Base-by-base conservation (phyloP, 2,888 invertebrate genomes). In the Strigamia maritima region DNA sequence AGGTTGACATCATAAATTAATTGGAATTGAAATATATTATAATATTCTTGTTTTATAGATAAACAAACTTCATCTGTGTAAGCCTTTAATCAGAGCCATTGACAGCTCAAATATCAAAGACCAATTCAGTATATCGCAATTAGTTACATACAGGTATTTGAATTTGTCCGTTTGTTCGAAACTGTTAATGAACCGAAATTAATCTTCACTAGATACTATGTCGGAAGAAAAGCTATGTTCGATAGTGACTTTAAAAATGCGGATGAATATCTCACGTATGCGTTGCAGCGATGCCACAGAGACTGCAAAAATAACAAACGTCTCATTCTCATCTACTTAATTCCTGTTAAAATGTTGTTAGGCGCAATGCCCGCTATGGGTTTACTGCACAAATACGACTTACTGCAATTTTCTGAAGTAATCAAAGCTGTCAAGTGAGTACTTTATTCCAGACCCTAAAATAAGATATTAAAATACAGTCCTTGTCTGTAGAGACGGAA, bases 151-250 rank as follows among this genome's bases (percentile, higher is more conserved):
- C 87, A 94, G 94, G 85, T 89, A 80, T 77, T 78, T 70, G 2
- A 60, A 60, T 19, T 22, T 6, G 8, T 8, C 7, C 6, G 12
- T 60, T 7, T 60, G 19, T 35, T 60, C 60, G 19, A 76, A 38
- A 38, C 35, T 38, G 8, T 38, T 76, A 14, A 26, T 16, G n/a
- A n/a, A n/a, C n/a, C n/a, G n/a, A n/a, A 24, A 35, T 76, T 14
- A n/a, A 26, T 44, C n/a, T 54, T 78, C n/a, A 31, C 78, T 79
- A 87, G 87, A 84, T 98, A 98, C 86, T 98, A 96, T 87, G 95
- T 97, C 22, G 98, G 98, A 0, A 90, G 98, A 38, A 98, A 98
- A 86, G 95, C 97, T 2, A 98, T 99, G 95, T 99, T 98, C 86
- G 98, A 99, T 86, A 96, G 96, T 79, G 95, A 98, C 85, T 97